phyloP scores from a whole-genome alignment of 2,113 vertebrate species.

The Mastomys coucha region DNA sequence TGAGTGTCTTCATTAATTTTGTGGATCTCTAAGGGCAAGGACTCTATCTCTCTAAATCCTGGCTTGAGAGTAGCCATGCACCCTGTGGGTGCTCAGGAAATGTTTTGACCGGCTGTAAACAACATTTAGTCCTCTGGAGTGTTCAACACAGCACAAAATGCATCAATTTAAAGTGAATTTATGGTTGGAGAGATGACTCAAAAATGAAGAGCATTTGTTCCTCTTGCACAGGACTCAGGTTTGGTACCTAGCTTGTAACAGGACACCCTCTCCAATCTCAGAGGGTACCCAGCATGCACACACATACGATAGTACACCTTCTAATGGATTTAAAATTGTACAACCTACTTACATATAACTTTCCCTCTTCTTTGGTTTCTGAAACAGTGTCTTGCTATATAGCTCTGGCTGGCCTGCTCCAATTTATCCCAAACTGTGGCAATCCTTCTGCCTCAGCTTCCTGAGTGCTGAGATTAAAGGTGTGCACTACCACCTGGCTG shows the following conservation, averaged over 20 bases:
- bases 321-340: not conserved
- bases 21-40: not conserved
- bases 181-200: not conserved
- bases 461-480: no score
- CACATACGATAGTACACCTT: no score
- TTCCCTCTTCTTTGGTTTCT: not conserved
- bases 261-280: not conserved
- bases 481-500: no score
- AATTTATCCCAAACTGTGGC: not conserved
- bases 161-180: not conserved
- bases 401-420: not conserved
- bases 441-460: not conserved
- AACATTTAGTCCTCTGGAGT: not conserved
- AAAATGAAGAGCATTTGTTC: not conserved
- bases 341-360: not conserved
- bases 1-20: not conserved
- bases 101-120: conserved; percentile 54
- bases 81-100: conserved; percentile 46
- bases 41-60: conserved; percentile 30
- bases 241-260: not conserved
- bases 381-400: no score
- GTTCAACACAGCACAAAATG: not conserved
- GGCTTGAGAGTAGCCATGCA: not conserved
- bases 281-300: not conserved
- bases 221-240: no score